A percentile compares a stretch with the other conserved stretches of the same genome.
phyloP scores from a whole-genome alignment of 30 jellyfish, hydroid and myxozoan species.

The Turritopsis rubra region DNA sequence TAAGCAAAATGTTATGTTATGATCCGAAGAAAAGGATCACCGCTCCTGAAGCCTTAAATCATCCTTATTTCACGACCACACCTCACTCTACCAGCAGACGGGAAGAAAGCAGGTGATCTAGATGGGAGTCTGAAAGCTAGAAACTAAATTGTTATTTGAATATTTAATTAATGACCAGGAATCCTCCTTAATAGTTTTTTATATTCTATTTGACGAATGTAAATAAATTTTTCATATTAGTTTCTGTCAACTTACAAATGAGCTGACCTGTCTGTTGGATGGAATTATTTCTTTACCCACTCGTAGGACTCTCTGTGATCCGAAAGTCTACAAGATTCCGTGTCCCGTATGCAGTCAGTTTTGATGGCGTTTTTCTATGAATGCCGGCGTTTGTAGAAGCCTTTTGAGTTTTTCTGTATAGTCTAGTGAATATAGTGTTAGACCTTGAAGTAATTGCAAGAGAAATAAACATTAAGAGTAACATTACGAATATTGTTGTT shows the following conservation, averaged over 20 bases:
- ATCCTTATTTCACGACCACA: slow-evolving; percentile 39
- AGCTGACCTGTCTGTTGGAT: too few relatives aligned
- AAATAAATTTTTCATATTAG: neutral
- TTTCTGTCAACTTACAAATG: neutral
- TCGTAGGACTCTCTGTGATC: too few relatives aligned
- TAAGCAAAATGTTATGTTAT: slow-evolving; percentile 49
- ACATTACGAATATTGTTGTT: too few relatives aligned
- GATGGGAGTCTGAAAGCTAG: neutral
- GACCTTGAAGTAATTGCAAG: too few relatives aligned
- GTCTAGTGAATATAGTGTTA: too few relatives aligned
- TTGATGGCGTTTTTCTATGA: too few relatives aligned
- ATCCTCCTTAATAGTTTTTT: neutral
- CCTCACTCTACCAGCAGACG: neutral
- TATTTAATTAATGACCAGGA: neutral
- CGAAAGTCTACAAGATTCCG: too few relatives aligned
- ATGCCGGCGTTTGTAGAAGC: too few relatives aligned
- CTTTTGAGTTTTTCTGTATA: too few relatives aligned
- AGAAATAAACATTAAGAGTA: too few relatives aligned
- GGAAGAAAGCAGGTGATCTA: slow-evolving; percentile 13
- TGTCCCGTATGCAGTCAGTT: too few relatives aligned
- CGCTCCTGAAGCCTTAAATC: slow-evolving; percentile 69
- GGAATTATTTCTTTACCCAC: too few relatives aligned
- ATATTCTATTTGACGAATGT: neutral
- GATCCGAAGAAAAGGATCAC: slow-evolving; percentile 65
- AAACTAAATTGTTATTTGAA: neutral